Conservation (phyloP, 1,140 invertebrate species). For the Capitella teleta region DNA sequence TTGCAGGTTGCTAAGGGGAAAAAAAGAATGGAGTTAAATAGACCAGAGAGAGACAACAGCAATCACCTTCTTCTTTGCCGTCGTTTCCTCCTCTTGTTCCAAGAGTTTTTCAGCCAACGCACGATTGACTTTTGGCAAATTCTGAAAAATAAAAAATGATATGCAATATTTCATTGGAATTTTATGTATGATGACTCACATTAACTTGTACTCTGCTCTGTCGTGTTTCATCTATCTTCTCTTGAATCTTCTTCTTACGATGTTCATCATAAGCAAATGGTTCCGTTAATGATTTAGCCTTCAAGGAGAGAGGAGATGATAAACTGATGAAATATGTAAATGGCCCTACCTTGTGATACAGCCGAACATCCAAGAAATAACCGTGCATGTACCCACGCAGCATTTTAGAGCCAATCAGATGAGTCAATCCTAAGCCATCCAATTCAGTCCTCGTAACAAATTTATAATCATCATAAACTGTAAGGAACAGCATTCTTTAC, state of each 20-base stretch:
- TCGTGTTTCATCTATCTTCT: constrained; percentile 75
- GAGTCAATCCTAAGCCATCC: constrained; percentile 74
- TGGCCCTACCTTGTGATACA: constrained; percentile 57
- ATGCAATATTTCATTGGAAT: not conserved
- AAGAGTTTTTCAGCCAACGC: constrained; percentile 76
- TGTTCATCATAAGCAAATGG: constrained; percentile 92
- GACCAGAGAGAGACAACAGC: not conserved
- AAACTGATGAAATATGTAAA: too few relatives aligned
- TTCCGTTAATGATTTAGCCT: constrained; percentile 73
- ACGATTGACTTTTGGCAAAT: constrained; percentile 45
- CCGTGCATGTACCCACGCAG: constrained; percentile 97
- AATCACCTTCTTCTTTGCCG: not conserved
- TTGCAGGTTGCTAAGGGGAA: constrained; percentile 37
- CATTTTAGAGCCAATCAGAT: constrained; percentile 78
- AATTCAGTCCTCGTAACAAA: constrained; percentile 89
- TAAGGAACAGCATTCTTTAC: constrained; percentile 32
- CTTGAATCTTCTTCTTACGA: constrained; percentile 74
- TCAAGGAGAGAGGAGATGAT: constrained; percentile 13
- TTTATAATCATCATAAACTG: constrained; percentile 98
- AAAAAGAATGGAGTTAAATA: not conserved
- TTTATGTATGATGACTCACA: constrained; percentile 7
- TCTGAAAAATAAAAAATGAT: constrained; percentile 22
- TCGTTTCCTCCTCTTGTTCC: constrained; percentile 44
- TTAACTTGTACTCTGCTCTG: constrained; percentile 62
- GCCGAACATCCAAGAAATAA: constrained; percentile 85